A percentile compares a stretch with the other conserved stretches of the same genome.
These are phyloP conservation scores for Chloromyia formosa DNA, from an alignment of 2,888 invertebrate species.

Conservation along the genomic window DNA sequence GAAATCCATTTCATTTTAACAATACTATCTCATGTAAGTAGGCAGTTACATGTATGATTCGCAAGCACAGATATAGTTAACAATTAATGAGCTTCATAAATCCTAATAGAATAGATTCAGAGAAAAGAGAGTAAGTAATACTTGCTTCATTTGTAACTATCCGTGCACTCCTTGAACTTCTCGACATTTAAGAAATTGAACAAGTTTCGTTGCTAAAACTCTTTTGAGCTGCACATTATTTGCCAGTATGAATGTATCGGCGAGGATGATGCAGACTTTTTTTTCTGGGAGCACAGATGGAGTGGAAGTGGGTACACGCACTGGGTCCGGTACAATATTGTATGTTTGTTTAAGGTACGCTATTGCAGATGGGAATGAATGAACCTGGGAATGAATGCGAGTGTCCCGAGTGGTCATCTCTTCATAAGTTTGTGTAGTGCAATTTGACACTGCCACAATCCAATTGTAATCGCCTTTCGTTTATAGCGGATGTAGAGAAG, in stretches of 20 bases:
- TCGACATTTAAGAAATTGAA: conserved; percentile 10
- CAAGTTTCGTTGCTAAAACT: not conserved
- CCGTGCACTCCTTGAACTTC: conserved; percentile 3
- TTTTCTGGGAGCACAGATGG: no score
- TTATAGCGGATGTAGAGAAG: not conserved
- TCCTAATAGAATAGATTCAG: conserved; percentile 32
- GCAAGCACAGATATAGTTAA: not conserved
- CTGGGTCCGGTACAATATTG: not conserved
- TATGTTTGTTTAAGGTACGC: not conserved
- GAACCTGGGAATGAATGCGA: not conserved
- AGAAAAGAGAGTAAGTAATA: not conserved
- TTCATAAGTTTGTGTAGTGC: not conserved
- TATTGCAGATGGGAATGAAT: not conserved
- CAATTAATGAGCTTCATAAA: conserved; percentile 36
- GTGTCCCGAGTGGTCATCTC: not conserved
- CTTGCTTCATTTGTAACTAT: not conserved
- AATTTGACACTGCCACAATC: not conserved
- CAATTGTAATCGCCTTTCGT: not conserved
- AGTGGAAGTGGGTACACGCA: not conserved
- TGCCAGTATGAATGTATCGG: not conserved
- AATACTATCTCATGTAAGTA: conserved; percentile 24
- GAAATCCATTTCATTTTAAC: conserved; percentile 36
- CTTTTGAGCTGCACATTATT: not conserved
- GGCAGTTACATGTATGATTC: conserved; percentile 16
- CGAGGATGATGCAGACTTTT: no score